A percentile compares a stretch with the other conserved stretches of the same genome.
Conservation (phyloP, 2,888 invertebrate genomes). For the Chrysopilus asiliformis region DNA sequence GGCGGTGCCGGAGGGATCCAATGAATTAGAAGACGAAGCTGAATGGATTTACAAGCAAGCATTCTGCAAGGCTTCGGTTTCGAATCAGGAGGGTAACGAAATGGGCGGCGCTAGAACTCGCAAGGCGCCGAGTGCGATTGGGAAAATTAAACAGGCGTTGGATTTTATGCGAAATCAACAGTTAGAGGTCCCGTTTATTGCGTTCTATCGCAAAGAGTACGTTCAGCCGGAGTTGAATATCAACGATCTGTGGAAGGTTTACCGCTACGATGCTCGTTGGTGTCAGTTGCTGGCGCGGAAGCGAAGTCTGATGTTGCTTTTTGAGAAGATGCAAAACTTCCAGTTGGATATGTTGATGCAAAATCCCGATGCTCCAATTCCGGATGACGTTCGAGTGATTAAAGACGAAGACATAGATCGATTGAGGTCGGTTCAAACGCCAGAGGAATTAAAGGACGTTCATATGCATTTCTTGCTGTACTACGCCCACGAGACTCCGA, state of each 20-base stretch:
- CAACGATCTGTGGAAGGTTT: conserved; percentile 96
- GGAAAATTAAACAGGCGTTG: conserved; percentile 87
- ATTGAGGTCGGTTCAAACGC: conserved; percentile 60
- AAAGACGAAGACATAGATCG: conserved; percentile 75
- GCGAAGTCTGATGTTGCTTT: conserved; percentile 62
- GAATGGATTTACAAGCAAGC: conserved; percentile 96
- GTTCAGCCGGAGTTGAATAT: conserved; percentile 88
- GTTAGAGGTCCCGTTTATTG: conserved; percentile 95
- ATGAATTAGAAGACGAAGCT: conserved; percentile 85
- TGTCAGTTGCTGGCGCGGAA: conserved; percentile 79
- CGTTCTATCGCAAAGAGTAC: conserved; percentile 96
- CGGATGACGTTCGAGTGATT: conserved; percentile 68
- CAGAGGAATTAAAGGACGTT: conserved; percentile 86
- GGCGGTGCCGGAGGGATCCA: conserved; percentile 65
- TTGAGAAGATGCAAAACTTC: conserved; percentile 85
- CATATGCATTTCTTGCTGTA: conserved; percentile 88
- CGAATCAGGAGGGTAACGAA: conserved; percentile 47
- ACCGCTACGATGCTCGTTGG: conserved; percentile 90
- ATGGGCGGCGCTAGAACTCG: conserved; percentile 38
- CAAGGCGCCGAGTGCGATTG: conserved; percentile 57
- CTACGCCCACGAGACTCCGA: conserved; percentile 71
- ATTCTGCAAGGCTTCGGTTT: conserved; percentile 71
- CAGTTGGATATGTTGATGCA: conserved; percentile 72
- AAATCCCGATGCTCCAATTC: conserved; percentile 70
- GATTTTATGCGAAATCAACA: conserved; percentile 94